phyloP scores from a whole-genome alignment of 2,113 vertebrate genomes.

The Chrysochloris asiatica region DNA sequence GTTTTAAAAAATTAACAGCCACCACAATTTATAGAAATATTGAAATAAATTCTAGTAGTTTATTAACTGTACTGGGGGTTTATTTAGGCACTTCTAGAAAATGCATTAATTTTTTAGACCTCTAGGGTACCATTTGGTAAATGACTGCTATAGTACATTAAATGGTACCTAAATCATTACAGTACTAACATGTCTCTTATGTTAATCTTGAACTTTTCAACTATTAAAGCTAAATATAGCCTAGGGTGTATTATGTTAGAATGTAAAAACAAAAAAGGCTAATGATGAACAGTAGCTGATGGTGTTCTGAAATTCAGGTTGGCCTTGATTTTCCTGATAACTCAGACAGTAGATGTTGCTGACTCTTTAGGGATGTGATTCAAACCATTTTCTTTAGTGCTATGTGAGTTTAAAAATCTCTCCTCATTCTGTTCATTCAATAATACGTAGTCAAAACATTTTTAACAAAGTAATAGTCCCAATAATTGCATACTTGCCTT shows the following conservation, averaged over 20 bases:
- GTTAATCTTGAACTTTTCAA: slow-evolving; percentile 54
- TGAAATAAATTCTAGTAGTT: not conserved
- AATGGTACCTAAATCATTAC: slow-evolving; percentile 53
- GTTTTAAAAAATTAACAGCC: slow-evolving; percentile 14
- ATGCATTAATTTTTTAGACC: slow-evolving; percentile 48
- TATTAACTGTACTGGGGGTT: slow-evolving; percentile 48
- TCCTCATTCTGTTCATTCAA: not conserved
- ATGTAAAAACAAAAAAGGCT: not conserved
- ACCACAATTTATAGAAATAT: slow-evolving; percentile 39
- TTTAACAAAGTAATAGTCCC: not conserved
- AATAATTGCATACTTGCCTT: not conserved
- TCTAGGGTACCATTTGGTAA: slow-evolving; percentile 38
- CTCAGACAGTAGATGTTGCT: not conserved
- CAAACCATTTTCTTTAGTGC: not conserved
- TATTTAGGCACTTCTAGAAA: slow-evolving; percentile 44
- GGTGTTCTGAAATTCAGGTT: not conserved
- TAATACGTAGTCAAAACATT: not conserved
- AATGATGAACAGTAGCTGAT: slow-evolving; percentile 6
- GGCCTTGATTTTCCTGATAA: too few relatives aligned
- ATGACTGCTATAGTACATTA: slow-evolving; percentile 44
- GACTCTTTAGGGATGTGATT: not conserved
- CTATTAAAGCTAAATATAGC: slow-evolving; percentile 51
- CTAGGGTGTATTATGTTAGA: not conserved
- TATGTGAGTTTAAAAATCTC: not conserved
- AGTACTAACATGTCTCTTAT: slow-evolving; percentile 11